Evolutionary conservation across 2,113 vertebrate species (phyloP), one percentile per base, ranked within the genome.

Genomic region (Etheostoma cragini): DNA sequence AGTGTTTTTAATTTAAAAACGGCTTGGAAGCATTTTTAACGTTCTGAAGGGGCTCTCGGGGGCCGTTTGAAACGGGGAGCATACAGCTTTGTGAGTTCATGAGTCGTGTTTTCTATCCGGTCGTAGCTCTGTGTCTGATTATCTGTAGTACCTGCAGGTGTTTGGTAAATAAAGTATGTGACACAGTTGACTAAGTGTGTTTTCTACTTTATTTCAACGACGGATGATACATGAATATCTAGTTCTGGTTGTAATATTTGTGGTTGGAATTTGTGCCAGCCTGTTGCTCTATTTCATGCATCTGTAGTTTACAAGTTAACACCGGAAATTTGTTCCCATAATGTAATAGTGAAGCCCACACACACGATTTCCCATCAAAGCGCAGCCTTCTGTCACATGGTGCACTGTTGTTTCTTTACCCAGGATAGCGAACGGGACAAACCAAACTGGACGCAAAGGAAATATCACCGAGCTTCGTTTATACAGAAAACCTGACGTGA

Each of bases 91-190:
- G 21, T 58, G 68, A 87, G 78, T 85, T 82, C 80, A 68, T 33
- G 69, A 78, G 86, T 92, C 82, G 69, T 79, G 79, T 62, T 86
- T 88, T 63, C 62, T 81, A 49, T 81, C 47, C 38, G 17, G 45
- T 85, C 62, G 56, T 72, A 76, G 61, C 24, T 80, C 38, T 75
- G 33, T 87, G 71, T 87, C 70, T 81, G 80, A 65, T 89, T 42
- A 81, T 91, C 67, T 92, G 89, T 92, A 87, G 81, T 84, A 86
- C 78, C 76, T 92, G 62, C 88, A 90, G 90, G 88, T 91, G 84
- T 82, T 88, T 68, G 89, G 57, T 89, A 88, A 92, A 93, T 93
- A 93, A 93, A 95, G 81, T 90, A 86, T 81, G 76, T 91, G 87
- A 85, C 58, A 83, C 86, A 87, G 62, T 90, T 89, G 85, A 85